Percentiles rank a stretch among this genome's conserved stretches.
These are phyloP conservation scores for Arrhamphus sclerolepis DNA, from an alignment of 2,797 vertebrate species.

Conservation along the genomic window DNA sequence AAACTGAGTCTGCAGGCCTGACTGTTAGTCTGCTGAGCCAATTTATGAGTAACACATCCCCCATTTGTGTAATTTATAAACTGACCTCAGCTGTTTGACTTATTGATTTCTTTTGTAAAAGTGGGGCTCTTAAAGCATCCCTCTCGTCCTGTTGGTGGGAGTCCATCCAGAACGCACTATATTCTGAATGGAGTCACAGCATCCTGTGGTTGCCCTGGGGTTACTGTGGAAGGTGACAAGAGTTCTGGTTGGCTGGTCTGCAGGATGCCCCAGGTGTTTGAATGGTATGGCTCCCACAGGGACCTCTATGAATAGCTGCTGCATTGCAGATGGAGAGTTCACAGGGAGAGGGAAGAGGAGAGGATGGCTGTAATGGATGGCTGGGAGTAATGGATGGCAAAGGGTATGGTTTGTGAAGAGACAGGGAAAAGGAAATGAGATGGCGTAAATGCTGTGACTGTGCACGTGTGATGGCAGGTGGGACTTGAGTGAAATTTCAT, in stretches of 20 bases:
- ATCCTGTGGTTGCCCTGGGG: constrained; percentile 39
- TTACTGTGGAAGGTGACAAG: constrained; percentile 39
- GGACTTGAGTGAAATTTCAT: constrained; percentile 34
- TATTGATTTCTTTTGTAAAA: constrained; percentile 68
- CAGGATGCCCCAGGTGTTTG: constrained; percentile 42
- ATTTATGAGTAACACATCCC: constrained; percentile 63
- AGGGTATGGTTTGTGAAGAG: constrained; percentile 42
- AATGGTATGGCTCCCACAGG: constrained; percentile 55
- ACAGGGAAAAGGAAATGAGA: not conserved
- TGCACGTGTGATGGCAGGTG: constrained; percentile 11
- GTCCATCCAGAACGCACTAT: constrained; percentile 46
- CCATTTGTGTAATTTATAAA: constrained; percentile 65
- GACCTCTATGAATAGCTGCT: constrained; percentile 70
- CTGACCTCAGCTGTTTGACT: constrained; percentile 68
- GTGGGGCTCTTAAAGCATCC: constrained; percentile 54
- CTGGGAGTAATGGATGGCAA: constrained; percentile 22
- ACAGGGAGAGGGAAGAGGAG: constrained; percentile 55
- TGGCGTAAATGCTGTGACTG: constrained; percentile 17
- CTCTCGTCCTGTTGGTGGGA: constrained; percentile 38
- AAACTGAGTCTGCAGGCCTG: constrained; percentile 30
- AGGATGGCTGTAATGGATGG: constrained; percentile 8
- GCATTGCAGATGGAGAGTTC: constrained; percentile 69
- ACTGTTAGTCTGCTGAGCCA: constrained; percentile 34
- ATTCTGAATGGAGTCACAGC: constrained; percentile 25
- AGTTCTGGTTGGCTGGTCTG: constrained; percentile 43